Evolutionary conservation across 64 coral and sea anemone genomes (phyloP).

Genomic region (Actinia tenebrosa): DNA sequence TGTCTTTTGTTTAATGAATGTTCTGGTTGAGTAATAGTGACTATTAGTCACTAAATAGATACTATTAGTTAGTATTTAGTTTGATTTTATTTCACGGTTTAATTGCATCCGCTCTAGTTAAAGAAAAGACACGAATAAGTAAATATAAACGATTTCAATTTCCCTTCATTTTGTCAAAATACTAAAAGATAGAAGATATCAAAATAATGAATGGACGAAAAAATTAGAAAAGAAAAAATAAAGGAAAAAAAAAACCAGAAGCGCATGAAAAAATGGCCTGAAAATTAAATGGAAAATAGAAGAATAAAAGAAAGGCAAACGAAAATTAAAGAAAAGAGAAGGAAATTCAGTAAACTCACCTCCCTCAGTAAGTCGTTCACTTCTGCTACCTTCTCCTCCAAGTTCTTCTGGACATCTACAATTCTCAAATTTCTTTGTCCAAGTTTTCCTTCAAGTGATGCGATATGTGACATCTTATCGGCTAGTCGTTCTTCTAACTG

Average conservation of each 20-base stretch:
- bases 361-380: conserved; percentile 79
- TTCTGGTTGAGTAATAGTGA: too few relatives aligned
- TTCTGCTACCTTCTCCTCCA: conserved; percentile 73
- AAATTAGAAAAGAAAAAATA: not conserved
- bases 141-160: too few relatives aligned
- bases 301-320: not conserved
- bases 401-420: conserved; percentile 77
- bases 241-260: not conserved
- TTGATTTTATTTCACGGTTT: too few relatives aligned
- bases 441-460: conserved; percentile 76
- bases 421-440: conserved; percentile 85
- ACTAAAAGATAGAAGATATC: too few relatives aligned
- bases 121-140: too few relatives aligned
- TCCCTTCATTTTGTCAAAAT: too few relatives aligned
- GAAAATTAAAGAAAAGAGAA: not conserved
- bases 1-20: too few relatives aligned
- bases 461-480: conserved; percentile 78
- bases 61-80: too few relatives aligned
- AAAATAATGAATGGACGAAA: too few relatives aligned
- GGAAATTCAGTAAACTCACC: conserved; percentile 26
- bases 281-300: not conserved
- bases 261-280: not conserved
- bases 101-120: too few relatives aligned
- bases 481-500: conserved; percentile 90
- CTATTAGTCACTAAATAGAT: too few relatives aligned